Evolutionary conservation across 2,113 vertebrate species (phyloP), one percentile per base, ranked within the genome.

Genomic region (Podarcis cretensis): DNA sequence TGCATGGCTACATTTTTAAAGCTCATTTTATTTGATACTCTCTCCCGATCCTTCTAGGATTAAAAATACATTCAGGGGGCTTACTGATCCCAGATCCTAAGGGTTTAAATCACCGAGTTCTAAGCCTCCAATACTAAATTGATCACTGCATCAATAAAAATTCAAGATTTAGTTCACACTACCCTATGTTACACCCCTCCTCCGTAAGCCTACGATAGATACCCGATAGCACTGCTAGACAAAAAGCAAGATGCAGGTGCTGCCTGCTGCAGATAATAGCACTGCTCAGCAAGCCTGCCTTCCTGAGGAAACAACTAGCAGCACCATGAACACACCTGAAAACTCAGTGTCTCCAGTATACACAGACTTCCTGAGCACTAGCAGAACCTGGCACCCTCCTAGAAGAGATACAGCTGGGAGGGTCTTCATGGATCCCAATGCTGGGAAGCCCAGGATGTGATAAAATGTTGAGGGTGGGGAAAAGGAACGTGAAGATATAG

Each of bases 21-120:
- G 35, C 1, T 0, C 1, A 0, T n/a, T 94, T 95, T 94, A 95
- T 94, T 95, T 81, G 2, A 7, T 1, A 0, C 4, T 74, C 66
- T 77, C 66, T 71, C 14, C 8, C 35, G 4, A 32, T 85, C 48
- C 35, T 65, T 48, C 27, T 92, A 92, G 93, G 92, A 1, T 89
- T 84, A 89, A 89, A 88, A 89, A 84, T 83, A 83, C 7, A 37
- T 77, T 84, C 35, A 54, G n/a, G 40, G n/a, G 87, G 73, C 74
- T 89, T 84, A 77, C 74, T 14, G 43, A 84, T 71, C 81, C 73
- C 57, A 40, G 71, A 35, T 63, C n/a, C 57, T 82, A 89, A 84
- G 81, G 87, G 40, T 54, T 69, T 48, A 68, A 54, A 75, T 65
- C 65, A 48, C n/a, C 5, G 27, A 21, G 20, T 69, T 68, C 43